Base-by-base conservation (phyloP, 2,113 vertebrate species). In the Cynopterus brachyotis region DNA sequence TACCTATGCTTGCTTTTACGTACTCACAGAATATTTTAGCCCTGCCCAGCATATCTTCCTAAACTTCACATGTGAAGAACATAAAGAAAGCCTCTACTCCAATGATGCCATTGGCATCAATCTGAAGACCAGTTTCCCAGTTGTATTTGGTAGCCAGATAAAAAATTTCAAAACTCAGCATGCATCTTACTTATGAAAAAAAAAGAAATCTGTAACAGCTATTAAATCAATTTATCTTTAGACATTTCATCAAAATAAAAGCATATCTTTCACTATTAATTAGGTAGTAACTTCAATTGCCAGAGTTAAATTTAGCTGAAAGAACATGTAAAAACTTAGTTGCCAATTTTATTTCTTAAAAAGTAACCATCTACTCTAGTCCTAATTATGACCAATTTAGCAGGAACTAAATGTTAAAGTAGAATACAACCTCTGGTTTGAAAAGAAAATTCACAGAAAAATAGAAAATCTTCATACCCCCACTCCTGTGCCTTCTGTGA, bases 361-460 rank as follows among this genome's bases (percentile, higher is more conserved):
- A 89, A 78, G 28, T 28, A 94, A 88, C 67, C n/a, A 82, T 53
- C 37, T 67, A 78, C 16, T 45, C 13, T 75, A 64, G 17, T 67
- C 24, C 19, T 86, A 85, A 81, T 86, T 76, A 76, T 78, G 67
- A 55, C n/a, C n/a, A 89, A 81, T 6, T 50, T 55, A 66, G 35
- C 55, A n/a, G 93, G 53, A 92, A 82, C n/a, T 81, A 92, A 89
- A 32, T 62, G 66, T 6, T 66, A 90, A 76, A 81, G 42, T 42
- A 82, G 28, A 62, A 47, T 16, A 76, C 42, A 86, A 94, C 19
- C 17, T 4, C 40, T 75, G 62, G 7, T 73, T 87, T 66, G n/a
- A 80, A 94, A 94, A 79, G 66, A 92, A 84, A 88, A 84, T 78
- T 80, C 62, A 93, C 4, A 90, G 40, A 93, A 96, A 94, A 96